Evolutionary conservation across 2,113 vertebrate genomes (phyloP).

Genomic region (Cyanoliseus patagonus): DNA sequence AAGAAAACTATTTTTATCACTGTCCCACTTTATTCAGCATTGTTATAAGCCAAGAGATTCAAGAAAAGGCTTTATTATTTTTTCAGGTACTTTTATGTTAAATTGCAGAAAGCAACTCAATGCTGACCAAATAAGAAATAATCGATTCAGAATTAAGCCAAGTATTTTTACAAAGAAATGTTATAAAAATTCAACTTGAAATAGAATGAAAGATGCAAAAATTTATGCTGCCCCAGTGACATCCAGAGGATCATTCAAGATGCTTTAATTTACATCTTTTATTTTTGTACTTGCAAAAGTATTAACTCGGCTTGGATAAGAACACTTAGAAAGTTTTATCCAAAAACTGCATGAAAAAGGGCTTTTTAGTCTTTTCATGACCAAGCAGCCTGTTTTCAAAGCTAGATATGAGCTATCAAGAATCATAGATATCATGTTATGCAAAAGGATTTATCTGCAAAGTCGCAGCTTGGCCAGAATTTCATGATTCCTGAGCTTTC

Average conservation of each 20-base stretch:
- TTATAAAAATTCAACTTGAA: background rate
- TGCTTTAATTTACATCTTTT: background rate
- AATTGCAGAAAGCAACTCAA: background rate
- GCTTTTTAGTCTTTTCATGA: background rate
- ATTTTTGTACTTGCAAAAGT: background rate
- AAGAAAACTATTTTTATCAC: background rate
- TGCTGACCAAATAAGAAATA: constrained; percentile 22
- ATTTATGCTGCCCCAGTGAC: background rate
- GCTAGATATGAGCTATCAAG: background rate
- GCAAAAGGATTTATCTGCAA: background rate
- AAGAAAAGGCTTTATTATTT: background rate
- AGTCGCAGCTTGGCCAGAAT: background rate
- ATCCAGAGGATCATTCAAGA: background rate
- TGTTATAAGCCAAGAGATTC: background rate
- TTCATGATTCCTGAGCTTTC: background rate
- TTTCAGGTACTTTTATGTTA: constrained; percentile 1
- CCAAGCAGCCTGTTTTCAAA: background rate
- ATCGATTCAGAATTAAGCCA: constrained; percentile 13
- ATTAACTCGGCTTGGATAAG: background rate
- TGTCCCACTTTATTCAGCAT: background rate
- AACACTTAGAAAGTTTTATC: background rate
- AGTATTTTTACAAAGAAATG: background rate
- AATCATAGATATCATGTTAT: background rate
- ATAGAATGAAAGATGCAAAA: background rate
- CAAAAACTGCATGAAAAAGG: background rate